phyloP scores from a whole-genome alignment of 2,888 invertebrate genomes.

The Polyommatus iphigenia region DNA sequence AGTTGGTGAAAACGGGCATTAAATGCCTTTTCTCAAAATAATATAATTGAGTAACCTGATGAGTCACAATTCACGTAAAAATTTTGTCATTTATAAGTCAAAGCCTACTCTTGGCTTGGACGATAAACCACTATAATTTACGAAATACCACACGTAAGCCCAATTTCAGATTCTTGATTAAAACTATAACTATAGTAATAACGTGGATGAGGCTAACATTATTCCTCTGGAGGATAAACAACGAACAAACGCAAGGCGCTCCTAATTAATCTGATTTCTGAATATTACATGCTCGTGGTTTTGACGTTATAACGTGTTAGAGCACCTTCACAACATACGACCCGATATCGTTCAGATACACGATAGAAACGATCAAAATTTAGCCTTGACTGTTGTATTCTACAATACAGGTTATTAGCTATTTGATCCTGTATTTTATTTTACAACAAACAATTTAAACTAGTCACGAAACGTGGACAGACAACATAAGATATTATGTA shows the following conservation, averaged over 20 bases:
- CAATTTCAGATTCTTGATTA: not conserved
- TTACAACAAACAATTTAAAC: not conserved
- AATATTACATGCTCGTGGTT: constrained; percentile 14
- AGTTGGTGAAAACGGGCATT: no score
- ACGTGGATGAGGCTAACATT: not conserved
- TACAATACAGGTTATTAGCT: not conserved
- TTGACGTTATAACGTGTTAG: not conserved
- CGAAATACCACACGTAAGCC: not conserved
- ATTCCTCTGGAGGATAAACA: not conserved
- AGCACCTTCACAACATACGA: not conserved
- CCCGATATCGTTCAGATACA: not conserved
- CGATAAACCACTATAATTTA: not conserved
- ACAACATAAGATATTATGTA: no score
- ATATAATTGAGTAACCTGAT: no score
- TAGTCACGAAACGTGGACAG: no score
- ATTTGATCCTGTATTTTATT: not conserved
- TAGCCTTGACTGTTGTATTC: not conserved
- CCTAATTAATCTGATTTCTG: constrained; percentile 20
- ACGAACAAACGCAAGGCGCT: constrained; percentile 6
- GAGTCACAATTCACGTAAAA: no score
- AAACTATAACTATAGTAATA: not conserved
- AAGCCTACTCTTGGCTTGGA: no score
- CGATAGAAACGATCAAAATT: not conserved
- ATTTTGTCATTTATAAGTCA: no score
- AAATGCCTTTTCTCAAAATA: no score